These are phyloP conservation scores for Brachirus orientalis DNA, from an alignment of 2,113 vertebrate genomes.

Conservation along the genomic window DNA sequence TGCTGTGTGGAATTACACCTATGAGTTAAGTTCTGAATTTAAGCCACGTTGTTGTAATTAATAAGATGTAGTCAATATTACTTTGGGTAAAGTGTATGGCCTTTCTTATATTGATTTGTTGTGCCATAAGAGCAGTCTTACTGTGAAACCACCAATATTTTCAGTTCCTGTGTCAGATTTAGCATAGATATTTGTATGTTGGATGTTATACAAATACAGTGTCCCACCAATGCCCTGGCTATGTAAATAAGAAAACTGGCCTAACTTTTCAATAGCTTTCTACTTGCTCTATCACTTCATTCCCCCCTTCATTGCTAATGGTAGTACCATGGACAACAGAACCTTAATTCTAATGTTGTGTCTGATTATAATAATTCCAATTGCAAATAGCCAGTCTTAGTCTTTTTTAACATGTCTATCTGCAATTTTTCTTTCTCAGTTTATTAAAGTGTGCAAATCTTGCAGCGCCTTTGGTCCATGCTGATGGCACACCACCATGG, in stretches of 20 bases:
- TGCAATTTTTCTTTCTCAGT: too few relatives aligned
- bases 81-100: not conserved
- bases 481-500: not conserved
- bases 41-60: not conserved
- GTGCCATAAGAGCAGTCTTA: not conserved
- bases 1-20: conserved; percentile 9
- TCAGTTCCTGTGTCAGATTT: not conserved
- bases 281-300: too few relatives aligned
- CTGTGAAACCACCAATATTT: not conserved
- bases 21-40: not conserved
- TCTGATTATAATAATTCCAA: too few relatives aligned
- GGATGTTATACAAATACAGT: not conserved
- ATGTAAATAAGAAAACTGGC: too few relatives aligned
- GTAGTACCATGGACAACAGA: too few relatives aligned
- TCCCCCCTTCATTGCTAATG: too few relatives aligned
- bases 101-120: not conserved
- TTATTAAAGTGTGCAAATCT: not conserved
- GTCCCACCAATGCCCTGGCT: too few relatives aligned
- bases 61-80: conserved; percentile 7
- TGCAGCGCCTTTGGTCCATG: too few relatives aligned
- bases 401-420: too few relatives aligned
- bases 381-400: too few relatives aligned
- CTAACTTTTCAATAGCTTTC: too few relatives aligned
- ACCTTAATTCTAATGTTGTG: too few relatives aligned
- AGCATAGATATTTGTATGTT: not conserved